Percentiles rank a stretch among this genome's conserved stretches.
phyloP scores from a whole-genome alignment of 2,888 invertebrate genomes.

The Sarcophaga subvicina region DNA sequence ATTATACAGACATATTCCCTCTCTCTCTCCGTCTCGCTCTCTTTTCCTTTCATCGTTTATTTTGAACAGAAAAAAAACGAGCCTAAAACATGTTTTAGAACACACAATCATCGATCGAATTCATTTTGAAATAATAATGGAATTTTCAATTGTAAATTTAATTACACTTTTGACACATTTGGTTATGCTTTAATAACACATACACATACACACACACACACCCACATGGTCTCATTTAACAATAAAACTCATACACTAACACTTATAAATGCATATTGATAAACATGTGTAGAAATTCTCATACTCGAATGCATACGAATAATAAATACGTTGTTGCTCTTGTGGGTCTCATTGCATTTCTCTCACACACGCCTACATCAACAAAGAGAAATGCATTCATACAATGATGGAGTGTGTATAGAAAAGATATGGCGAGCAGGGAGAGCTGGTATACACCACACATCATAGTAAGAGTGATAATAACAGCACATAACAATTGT shows the following conservation, averaged over 20 bases:
- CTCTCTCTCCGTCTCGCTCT: too few relatives aligned
- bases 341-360: not conserved
- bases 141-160: conserved; percentile 66
- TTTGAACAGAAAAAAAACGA: not conserved
- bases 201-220: not conserved
- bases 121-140: conserved; percentile 58
- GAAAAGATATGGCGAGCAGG: not conserved
- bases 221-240: not conserved
- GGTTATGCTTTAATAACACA: conserved; percentile 42
- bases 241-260: not conserved
- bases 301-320: conserved; percentile 45
- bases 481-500: too few relatives aligned
- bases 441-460: too few relatives aligned
- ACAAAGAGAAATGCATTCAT: not conserved
- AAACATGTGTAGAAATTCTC: conserved; percentile 59
- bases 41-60: too few relatives aligned
- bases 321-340: too few relatives aligned
- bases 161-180: conserved; percentile 68
- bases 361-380: conserved; percentile 24
- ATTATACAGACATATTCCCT: too few relatives aligned
- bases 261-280: conserved; percentile 7
- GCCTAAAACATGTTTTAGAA: conserved; percentile 31
- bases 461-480: too few relatives aligned
- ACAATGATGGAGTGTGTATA: not conserved
- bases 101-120: conserved; percentile 14